phyloP scores from a whole-genome alignment of 2,797 vertebrate species.

The Hydrolagus colliei region DNA sequence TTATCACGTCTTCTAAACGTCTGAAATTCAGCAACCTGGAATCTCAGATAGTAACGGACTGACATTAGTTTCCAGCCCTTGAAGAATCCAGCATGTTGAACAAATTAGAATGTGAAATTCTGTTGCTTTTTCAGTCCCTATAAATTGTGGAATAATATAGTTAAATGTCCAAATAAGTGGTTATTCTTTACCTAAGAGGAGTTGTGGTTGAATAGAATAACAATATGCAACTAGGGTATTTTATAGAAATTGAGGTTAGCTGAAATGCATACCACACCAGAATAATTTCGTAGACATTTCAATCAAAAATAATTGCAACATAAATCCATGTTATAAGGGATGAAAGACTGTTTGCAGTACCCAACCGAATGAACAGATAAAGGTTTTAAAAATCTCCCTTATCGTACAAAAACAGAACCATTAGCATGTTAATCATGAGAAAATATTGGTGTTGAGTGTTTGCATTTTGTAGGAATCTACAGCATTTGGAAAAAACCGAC shows the following conservation, averaged over 20 bases:
- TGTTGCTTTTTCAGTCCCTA: too few species aligned
- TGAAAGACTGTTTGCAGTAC: background rate
- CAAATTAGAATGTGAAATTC: too few species aligned
- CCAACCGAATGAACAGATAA: background rate
- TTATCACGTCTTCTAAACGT: too few species aligned
- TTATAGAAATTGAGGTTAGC: background rate
- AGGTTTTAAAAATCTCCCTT: background rate
- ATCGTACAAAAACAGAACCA: background rate
- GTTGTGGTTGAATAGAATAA: background rate
- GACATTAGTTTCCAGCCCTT: too few species aligned
- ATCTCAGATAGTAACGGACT: too few species aligned
- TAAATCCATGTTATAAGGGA: background rate
- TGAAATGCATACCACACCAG: background rate
- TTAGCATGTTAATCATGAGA: constrained; percentile 11
- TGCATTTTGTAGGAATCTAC: background rate
- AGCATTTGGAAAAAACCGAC: background rate
- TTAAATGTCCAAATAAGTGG: too few species aligned
- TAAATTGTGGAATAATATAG: too few species aligned
- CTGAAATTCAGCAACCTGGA: too few species aligned
- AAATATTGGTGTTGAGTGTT: background rate
- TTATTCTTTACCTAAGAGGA: background rate
- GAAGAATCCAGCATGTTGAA: too few species aligned
- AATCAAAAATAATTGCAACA: constrained; percentile 18
- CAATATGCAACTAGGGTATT: background rate
- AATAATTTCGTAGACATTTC: background rate